These are phyloP conservation scores for Vulpes ferrilata DNA, from an alignment of 2,113 vertebrate species.

Conservation along the genomic window DNA sequence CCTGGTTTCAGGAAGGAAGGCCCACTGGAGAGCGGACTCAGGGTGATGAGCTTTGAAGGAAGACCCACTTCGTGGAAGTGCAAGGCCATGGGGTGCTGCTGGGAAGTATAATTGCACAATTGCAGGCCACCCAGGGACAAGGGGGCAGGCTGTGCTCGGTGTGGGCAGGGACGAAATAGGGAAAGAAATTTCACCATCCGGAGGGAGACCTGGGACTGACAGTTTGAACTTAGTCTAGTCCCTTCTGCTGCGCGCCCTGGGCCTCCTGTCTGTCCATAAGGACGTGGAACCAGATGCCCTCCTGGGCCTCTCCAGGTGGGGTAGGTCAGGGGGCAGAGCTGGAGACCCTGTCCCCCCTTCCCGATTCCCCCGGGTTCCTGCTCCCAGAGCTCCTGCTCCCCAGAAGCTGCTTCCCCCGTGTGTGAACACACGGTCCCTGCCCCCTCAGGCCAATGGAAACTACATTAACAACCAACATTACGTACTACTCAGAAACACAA, in stretches of 20 bases:
- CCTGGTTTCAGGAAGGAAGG: neutral
- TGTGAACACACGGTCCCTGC: neutral
- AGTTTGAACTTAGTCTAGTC: neutral
- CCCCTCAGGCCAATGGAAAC: neutral
- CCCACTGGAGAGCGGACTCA: fast-evolving
- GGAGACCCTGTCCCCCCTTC: neutral
- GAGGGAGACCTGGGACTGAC: neutral
- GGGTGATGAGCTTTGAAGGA: neutral
- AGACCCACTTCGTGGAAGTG: neutral
- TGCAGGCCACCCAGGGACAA: fast-evolving
- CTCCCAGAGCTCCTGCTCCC: neutral
- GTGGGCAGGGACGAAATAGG: too few relatives aligned
- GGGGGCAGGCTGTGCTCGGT: neutral
- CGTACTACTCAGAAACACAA: too few relatives aligned
- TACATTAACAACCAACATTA: neutral
- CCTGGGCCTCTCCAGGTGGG: neutral
- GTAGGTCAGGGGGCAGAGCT: neutral
- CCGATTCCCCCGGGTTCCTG: neutral
- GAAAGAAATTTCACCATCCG: neutral
- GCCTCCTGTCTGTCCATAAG: neutral
- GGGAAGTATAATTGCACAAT: fast-evolving
- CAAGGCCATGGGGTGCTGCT: neutral
- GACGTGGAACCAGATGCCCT: neutral
- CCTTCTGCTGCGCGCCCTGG: neutral
- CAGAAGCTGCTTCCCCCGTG: neutral